Base-by-base conservation (phyloP, 2,888 invertebrate genomes). In the Linnaemya tessellans region DNA sequence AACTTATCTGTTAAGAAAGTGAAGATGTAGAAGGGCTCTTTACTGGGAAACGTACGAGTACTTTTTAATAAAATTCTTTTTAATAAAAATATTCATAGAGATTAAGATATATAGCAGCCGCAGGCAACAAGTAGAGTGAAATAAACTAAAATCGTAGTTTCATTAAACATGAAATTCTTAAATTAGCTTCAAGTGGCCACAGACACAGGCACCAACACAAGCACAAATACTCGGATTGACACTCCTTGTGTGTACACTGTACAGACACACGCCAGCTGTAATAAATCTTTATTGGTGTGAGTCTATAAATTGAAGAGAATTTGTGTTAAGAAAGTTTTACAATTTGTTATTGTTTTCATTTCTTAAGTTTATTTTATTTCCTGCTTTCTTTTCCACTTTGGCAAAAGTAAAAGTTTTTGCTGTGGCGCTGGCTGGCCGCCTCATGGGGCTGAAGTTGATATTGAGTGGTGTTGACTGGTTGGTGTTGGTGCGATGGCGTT, bases 281-380 rank as follows among this genome's bases (percentile, higher is more conserved):
- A 67, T 78, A 49, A 58, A 62, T 60, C 41, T 67, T 58, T 20
- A 43, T n/a, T 35, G 10, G 58, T 68, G 20, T 35, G 60, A n/a
- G 35, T 74, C 20, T 58, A 25, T 49, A 35, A 41, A n/a, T 60
- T 51, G 41, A 51, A 58, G 41, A 43, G 51, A 49, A 51, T 62
- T 79, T 62, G 60, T 51, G 62, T 79, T 62, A 30, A 25, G 51
- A 80, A 80, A 84, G 58, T 84, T 81, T 58, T 56, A 78, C 68
- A 81, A 77, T 68, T 80, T 81, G 78, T 84, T 84, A 81, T 84
- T 84, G 80, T 84, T 84, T 81, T 84, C 68, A 54, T 65, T 77
- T 77, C 18, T 54, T 67, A 41, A 46, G 41, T 25, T 62, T 56
- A 46, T 67, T 74, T 81, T 74, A 58, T 80, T 68, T 54, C 46